A percentile compares a stretch with the other conserved stretches of the same genome.
Conservation (phyloP, 23 tunicate genomes). For the Styela clava region DNA sequence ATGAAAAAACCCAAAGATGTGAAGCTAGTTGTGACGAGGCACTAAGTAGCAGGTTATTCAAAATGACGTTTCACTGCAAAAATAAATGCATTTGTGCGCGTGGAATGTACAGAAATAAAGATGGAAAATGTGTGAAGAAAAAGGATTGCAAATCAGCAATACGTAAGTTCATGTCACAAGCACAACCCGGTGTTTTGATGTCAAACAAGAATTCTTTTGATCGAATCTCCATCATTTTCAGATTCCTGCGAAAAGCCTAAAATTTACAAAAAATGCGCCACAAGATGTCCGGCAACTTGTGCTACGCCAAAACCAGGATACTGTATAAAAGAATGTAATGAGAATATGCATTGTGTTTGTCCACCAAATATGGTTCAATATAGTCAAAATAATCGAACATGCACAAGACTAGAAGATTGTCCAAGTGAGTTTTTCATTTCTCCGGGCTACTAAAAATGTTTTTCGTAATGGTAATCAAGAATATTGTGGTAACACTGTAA, state of each 20-base stretch:
- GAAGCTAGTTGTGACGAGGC: conserved; percentile 19
- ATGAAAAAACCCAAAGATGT: conserved; percentile 16
- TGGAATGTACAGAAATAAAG: conserved; percentile 16
- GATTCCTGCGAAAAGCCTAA: conserved; percentile 14
- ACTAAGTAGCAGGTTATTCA: neutral
- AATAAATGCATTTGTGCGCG: conserved; percentile 29
- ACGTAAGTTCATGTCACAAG: neutral
- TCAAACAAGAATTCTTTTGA: too few relatives aligned
- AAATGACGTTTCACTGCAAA: conserved; percentile 7
- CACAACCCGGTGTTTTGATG: too few relatives aligned
- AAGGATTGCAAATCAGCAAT: neutral
- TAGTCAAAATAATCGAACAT: neutral
- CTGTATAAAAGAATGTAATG: conserved; percentile 6
- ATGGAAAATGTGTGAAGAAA: conserved; percentile 10
- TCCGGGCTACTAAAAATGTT: too few relatives aligned
- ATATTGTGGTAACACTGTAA: too few relatives aligned
- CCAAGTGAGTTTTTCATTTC: conserved; percentile 16
- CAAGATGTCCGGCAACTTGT: conserved; percentile 23
- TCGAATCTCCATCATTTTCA: too few relatives aligned
- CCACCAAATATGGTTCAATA: neutral
- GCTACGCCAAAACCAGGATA: conserved; percentile 4
- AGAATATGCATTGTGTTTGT: conserved; percentile 3
- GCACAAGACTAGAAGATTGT: neutral
- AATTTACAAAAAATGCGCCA: neutral
- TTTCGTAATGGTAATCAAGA: too few relatives aligned